phyloP scores from a whole-genome alignment of 1,140 invertebrate genomes.

The Lordiphosa clarofinis region DNA sequence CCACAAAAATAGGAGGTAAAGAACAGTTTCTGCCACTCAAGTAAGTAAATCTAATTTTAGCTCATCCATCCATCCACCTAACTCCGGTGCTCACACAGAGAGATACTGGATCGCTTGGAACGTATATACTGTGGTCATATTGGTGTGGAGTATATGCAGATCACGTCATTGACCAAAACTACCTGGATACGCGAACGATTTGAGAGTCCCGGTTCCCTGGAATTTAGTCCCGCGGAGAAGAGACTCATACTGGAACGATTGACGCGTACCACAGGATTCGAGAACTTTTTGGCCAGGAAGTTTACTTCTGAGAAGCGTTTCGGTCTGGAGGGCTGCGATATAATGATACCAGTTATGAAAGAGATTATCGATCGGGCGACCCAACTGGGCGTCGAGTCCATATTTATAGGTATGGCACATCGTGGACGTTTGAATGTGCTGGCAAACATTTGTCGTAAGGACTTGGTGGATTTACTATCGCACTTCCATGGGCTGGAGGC shows the following conservation, averaged over 20 bases:
- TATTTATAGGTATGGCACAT: constrained; percentile 88
- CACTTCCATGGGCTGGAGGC: constrained; percentile 91
- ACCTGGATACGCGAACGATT: constrained; percentile 91
- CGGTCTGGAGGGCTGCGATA: constrained; percentile 95
- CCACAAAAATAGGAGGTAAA: constrained; percentile 59
- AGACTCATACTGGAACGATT: constrained; percentile 51
- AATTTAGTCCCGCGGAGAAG: constrained; percentile 39
- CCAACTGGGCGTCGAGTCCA: constrained; percentile 88
- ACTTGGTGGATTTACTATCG: constrained; percentile 90
- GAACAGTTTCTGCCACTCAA: constrained; percentile 48
- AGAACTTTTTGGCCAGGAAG: constrained; percentile 92
- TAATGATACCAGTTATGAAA: constrained; percentile 92
- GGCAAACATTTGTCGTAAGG: constrained; percentile 93
- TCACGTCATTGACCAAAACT: constrained; percentile 88
- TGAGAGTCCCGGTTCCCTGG: constrained; percentile 84
- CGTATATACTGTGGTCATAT: constrained; percentile 84
- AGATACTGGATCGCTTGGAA: constrained; percentile 90
- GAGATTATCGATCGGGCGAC: constrained; percentile 92
- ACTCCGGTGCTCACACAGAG: constrained; percentile 74
- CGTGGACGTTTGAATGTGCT: constrained; percentile 94
- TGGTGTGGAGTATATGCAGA: constrained; percentile 94
- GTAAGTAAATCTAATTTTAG: constrained; percentile 22
- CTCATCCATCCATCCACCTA: too few relatives aligned
- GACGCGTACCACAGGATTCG: constrained; percentile 82
- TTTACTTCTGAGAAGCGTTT: constrained; percentile 95